phyloP scores from a whole-genome alignment of 1,140 invertebrate species.

The Luehdorfia chinensis region DNA sequence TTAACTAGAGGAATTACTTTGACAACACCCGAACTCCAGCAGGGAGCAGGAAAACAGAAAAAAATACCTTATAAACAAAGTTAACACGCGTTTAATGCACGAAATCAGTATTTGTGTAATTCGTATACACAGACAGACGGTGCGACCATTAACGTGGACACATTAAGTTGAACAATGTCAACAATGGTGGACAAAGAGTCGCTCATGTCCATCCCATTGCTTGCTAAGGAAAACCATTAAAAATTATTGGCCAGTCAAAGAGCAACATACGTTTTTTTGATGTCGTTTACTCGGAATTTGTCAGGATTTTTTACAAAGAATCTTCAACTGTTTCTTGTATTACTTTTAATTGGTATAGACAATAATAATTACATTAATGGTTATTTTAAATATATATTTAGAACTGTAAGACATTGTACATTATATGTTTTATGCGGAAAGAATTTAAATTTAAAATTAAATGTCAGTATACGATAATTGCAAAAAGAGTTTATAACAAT shows the following conservation, averaged over 20 bases:
- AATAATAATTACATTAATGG: no score
- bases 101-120: constrained; percentile 47
- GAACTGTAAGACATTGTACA: no score
- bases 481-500: no score
- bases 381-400: no score
- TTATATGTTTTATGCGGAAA: no score
- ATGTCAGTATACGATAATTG: no score
- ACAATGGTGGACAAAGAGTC: constrained; percentile 42
- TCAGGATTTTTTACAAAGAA: constrained; percentile 12
- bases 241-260: constrained; percentile 44
- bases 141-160: constrained; percentile 42
- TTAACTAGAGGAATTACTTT: not conserved
- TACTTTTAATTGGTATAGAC: no score
- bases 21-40: constrained; percentile 23
- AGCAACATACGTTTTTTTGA: constrained; percentile 31
- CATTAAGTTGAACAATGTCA: constrained; percentile 47
- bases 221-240: constrained; percentile 57
- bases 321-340: not conserved
- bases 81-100: constrained; percentile 55
- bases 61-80: constrained; percentile 20
- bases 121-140: constrained; percentile 28
- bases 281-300: constrained; percentile 31
- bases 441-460: no score
- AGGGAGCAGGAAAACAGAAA: constrained; percentile 25
- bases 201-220: constrained; percentile 44